phyloP scores from a whole-genome alignment of 2,888 invertebrate genomes.

The Apeira syringaria region DNA sequence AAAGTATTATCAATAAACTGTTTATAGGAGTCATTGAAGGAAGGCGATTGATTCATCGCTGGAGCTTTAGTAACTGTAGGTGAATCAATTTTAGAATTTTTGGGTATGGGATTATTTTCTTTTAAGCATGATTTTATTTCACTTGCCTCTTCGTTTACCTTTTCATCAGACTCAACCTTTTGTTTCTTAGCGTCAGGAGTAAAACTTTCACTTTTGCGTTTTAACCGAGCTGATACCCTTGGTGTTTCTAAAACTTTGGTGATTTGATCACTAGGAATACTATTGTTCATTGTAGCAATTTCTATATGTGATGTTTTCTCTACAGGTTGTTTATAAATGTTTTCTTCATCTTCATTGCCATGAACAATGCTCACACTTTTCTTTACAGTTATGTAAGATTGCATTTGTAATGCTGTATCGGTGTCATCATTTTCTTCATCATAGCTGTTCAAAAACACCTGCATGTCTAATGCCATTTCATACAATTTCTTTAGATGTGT shows the following conservation, averaged over 20 bases:
- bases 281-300: slow-evolving; percentile 9
- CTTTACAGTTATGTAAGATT: background rate
- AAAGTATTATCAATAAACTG: slow-evolving; percentile 54
- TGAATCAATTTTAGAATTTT: slow-evolving; percentile 11
- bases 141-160: slow-evolving; percentile 10
- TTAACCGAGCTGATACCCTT: slow-evolving; percentile 27
- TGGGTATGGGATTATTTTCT: slow-evolving; percentile 15
- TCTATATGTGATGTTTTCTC: background rate
- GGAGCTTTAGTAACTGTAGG: slow-evolving; percentile 3
- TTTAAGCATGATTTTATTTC: slow-evolving; percentile 5
- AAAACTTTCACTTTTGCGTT: slow-evolving; percentile 22
- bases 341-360: background rate
- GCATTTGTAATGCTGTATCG: background rate
- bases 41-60: slow-evolving; percentile 35
- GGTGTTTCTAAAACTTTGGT: slow-evolving; percentile 33
- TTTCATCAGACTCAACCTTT: background rate
- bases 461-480: slow-evolving; percentile 56
- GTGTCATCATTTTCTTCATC: slow-evolving; percentile 30
- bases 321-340: background rate
- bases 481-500: slow-evolving; percentile 43
- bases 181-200: background rate
- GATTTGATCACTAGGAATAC: slow-evolving; percentile 45
- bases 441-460: slow-evolving; percentile 40
- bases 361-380: background rate
- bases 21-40: slow-evolving; percentile 62